A percentile compares a stretch with the other conserved stretches of the same genome.
phyloP scores from a whole-genome alignment of 2,797 vertebrate genomes.

The Lacerta agilis region DNA sequence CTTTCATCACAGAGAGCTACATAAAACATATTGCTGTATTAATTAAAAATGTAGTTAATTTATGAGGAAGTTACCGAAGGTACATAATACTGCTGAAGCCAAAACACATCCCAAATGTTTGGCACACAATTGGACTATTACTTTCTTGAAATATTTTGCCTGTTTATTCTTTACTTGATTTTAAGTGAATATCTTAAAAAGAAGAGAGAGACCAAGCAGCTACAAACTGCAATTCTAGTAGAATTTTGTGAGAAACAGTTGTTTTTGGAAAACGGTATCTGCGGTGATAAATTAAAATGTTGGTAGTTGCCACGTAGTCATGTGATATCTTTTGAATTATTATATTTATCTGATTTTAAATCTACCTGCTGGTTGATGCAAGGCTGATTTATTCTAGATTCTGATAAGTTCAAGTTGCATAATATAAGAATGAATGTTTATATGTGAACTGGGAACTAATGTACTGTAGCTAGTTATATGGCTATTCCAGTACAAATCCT shows the following conservation, averaged over 20 bases:
- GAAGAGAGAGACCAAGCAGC: background rate
- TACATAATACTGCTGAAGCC: background rate
- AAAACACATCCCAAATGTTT: background rate
- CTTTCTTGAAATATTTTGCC: background rate
- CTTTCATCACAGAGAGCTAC: background rate
- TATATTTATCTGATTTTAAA: background rate
- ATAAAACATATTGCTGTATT: background rate
- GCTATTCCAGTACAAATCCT: background rate
- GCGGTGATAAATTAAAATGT: background rate
- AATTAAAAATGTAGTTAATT: conserved; percentile 14
- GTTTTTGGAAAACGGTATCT: background rate
- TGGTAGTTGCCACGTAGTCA: background rate
- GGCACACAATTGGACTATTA: background rate
- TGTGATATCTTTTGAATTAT: background rate
- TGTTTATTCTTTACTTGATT: background rate
- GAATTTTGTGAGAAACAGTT: background rate
- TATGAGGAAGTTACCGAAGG: background rate
- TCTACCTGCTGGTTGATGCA: background rate
- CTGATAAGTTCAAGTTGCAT: background rate
- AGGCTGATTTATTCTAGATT: background rate
- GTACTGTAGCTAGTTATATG: background rate
- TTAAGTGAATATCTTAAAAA: background rate
- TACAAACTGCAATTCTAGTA: background rate
- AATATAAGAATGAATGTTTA: background rate
- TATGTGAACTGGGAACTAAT: background rate